Evolutionary conservation across 2,797 vertebrate genomes (phyloP).

Genomic region (Pempheris klunzingeri): DNA sequence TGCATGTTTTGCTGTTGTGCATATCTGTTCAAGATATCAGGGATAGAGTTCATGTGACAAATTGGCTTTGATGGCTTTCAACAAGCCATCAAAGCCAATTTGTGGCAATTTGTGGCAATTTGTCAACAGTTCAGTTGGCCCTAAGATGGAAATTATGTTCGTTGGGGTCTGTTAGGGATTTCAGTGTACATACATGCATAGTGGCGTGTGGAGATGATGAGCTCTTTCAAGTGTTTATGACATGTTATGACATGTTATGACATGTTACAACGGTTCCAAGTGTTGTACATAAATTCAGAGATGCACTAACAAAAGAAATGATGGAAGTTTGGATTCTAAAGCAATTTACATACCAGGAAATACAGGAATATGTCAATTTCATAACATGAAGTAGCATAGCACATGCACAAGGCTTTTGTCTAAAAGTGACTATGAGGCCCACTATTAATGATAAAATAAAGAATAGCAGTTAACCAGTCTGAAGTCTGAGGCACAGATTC

Average conservation of each 20-base stretch:
- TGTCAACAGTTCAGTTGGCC: constrained; percentile 3
- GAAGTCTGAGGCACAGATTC: not conserved
- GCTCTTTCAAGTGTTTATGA: not conserved
- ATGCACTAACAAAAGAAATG: not conserved
- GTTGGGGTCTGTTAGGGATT: not conserved
- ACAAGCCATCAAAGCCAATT: too few species aligned
- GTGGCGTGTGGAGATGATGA: not conserved
- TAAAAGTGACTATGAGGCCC: not conserved
- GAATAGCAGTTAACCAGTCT: not conserved
- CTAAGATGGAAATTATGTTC: constrained; percentile 8
- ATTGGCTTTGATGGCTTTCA: too few species aligned
- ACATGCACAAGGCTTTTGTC: too few species aligned
- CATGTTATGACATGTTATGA: too few species aligned
- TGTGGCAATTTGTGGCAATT: too few species aligned
- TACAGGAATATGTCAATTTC: not conserved
- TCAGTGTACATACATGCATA: not conserved
- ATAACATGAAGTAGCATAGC: not conserved
- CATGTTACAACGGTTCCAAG: not conserved
- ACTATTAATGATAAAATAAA: not conserved
- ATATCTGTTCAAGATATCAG: not conserved
- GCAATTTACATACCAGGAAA: not conserved
- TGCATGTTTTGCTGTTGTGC: constrained; percentile 11
- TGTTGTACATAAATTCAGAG: not conserved
- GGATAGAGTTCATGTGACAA: too few species aligned
- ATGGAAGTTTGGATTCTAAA: not conserved